These are phyloP conservation scores for Tenebrosternarchus preto DNA, from an alignment of 2,113 vertebrate genomes.

Conservation along the genomic window DNA sequence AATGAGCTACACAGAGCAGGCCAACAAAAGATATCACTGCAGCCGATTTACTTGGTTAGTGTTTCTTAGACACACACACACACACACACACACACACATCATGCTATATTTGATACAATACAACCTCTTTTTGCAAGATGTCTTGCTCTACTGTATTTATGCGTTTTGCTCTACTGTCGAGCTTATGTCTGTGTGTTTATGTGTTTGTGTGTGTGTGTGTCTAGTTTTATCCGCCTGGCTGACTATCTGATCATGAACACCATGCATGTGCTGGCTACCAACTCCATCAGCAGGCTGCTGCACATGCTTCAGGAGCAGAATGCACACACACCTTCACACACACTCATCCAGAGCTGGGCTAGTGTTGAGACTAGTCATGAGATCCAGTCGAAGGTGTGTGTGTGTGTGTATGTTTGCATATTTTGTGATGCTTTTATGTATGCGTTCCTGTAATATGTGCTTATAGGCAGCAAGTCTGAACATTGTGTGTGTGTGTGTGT, in stretches of 20 bases:
- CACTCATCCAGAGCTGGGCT: slow-evolving; percentile 75
- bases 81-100: slow-evolving; percentile 4
- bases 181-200: not conserved
- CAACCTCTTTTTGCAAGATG: not conserved
- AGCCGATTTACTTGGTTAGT: slow-evolving; percentile 76
- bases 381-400: slow-evolving; percentile 63
- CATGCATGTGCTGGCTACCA: slow-evolving; percentile 76
- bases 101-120: not conserved
- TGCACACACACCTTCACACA: slow-evolving; percentile 66
- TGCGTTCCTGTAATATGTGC: no score
- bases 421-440: not conserved
- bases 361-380: slow-evolving; percentile 54
- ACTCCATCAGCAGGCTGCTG: slow-evolving; percentile 73
- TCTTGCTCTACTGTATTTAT: no score
- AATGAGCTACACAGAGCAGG: slow-evolving; percentile 69
- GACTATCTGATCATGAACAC: slow-evolving; percentile 83
- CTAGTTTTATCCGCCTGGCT: slow-evolving; percentile 82
- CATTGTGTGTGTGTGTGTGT: slow-evolving; percentile 13
- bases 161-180: no score
- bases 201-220: slow-evolving; percentile 31
- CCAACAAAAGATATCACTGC: slow-evolving; percentile 72
- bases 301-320: slow-evolving; percentile 73
- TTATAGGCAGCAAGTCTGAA: no score
- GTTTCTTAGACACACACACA: slow-evolving; percentile 10
- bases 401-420: slow-evolving; percentile 4